These are phyloP conservation scores for Neomonachus schauinslandi DNA, from an alignment of 2,113 vertebrate genomes.

Conservation along the genomic window DNA sequence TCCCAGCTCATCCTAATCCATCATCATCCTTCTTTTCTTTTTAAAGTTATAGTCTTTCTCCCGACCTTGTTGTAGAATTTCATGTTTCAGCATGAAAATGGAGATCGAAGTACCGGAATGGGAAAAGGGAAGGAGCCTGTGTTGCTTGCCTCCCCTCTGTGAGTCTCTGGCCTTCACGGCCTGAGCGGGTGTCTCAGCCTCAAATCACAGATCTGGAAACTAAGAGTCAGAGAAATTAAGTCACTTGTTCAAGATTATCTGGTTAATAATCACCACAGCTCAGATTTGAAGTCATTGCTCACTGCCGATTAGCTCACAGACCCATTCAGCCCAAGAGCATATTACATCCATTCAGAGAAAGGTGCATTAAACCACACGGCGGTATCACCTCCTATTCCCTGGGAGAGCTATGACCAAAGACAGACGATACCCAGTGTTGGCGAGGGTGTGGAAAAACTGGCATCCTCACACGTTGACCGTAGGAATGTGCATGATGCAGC, in stretches of 20 bases:
- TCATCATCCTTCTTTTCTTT: conserved; percentile 40
- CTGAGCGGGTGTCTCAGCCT: background rate
- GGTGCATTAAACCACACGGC: background rate
- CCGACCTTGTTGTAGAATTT: background rate
- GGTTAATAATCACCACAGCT: background rate
- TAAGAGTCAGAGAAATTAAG: background rate
- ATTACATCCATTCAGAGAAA: background rate
- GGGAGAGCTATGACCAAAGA: background rate
- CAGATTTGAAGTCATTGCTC: background rate
- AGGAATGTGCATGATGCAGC: background rate
- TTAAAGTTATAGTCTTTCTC: conserved; percentile 25
- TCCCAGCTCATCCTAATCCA: background rate
- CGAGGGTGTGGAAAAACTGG: background rate
- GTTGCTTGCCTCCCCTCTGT: fast-evolving
- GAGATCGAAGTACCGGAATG: background rate
- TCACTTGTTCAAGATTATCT: background rate
- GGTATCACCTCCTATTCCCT: background rate
- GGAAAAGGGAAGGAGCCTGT: background rate
- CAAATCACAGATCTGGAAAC: background rate
- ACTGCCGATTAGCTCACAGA: background rate
- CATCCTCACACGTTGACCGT: background rate
- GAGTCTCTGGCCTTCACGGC: background rate
- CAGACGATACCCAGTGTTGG: background rate
- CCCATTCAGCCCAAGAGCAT: background rate
- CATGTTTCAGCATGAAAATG: background rate